Base-by-base conservation (phyloP, 2,888 invertebrate genomes). In the Athalia cordata region DNA sequence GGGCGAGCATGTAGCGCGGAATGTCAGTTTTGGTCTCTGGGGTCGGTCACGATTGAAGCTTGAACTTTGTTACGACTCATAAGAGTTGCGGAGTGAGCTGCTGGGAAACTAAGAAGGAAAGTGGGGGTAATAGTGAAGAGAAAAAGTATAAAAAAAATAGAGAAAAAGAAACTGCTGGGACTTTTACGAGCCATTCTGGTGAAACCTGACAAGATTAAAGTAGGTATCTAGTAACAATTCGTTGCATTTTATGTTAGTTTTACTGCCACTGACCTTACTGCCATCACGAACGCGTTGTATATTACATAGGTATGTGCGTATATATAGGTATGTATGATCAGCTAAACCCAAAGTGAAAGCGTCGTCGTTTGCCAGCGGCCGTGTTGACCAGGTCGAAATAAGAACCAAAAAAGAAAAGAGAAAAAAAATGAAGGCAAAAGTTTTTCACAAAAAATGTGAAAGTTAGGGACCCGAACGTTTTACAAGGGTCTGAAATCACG, bases 371-470 rank as follows among this genome's bases (percentile, higher is more conserved):
- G 66, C 6, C n/a, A 49, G 65, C 65, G 47, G 59, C 59, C n/a
- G 47, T 13, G 57, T 72, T 59, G 13, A 57, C 47, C 43, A 66
- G 66, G 66, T 66, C 66, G 49, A 49, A 66, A 68, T 6, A 55
- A 43, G 29, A 59, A 13, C 7, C 29, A 9, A 59, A 45, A 72
- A 59, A 5, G 29, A 50, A 29, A 52, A 67, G 52, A 8, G 29
- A 29, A 29, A 5, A 9, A 45, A 9, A 59, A 70, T 57, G 61
- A 67, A 75, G 45, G 29, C 79, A 81, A 79, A 82, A 76, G 77
- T 83, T 84, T 83, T 81, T 67, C 79, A 76, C 76, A 86, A 85
- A 86, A 88, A 87, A 86, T 86, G 87, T 87, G 88, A 88, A 88
- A 88, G 88, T 86, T 85, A 77, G 79, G 79, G 81, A 81, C 79